A percentile compares a stretch with the other conserved stretches of the same genome.
Conservation (phyloP, 1,140 invertebrate genomes). For the Drosophila ambigua region DNA sequence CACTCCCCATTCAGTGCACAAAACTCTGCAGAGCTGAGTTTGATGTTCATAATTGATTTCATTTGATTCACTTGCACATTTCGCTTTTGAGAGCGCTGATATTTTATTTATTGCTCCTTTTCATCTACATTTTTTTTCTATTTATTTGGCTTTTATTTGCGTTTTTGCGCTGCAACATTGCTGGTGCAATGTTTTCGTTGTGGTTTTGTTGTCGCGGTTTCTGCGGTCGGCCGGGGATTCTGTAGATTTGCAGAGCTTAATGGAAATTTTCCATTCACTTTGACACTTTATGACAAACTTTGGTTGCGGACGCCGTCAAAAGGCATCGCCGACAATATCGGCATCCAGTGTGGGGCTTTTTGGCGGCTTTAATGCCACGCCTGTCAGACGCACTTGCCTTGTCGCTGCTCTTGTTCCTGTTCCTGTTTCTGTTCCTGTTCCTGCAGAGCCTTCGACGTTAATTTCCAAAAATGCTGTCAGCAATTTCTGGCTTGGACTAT, state of each 20-base stretch:
- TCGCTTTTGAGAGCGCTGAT: constrained; percentile 26
- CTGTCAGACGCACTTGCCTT: constrained; percentile 65
- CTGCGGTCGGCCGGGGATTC: constrained; percentile 59
- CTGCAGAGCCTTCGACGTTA: constrained; percentile 44
- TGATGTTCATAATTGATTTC: constrained; percentile 41
- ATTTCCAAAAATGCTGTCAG: constrained; percentile 77
- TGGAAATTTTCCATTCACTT: constrained; percentile 80
- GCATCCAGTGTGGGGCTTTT: constrained; percentile 30
- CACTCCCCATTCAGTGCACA: too few species aligned
- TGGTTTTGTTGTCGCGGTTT: constrained; percentile 52
- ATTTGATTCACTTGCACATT: constrained; percentile 4
- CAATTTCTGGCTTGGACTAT: constrained; percentile 67
- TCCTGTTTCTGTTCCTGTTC: background rate
- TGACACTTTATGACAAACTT: constrained; percentile 81
- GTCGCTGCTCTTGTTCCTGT: background rate
- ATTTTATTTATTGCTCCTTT: constrained; percentile 29
- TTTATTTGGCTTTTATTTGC: constrained; percentile 7
- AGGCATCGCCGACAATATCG: constrained; percentile 16
- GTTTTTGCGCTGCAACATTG: constrained; percentile 7
- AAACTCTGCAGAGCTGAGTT: background rate
- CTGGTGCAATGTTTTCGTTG: constrained; percentile 43
- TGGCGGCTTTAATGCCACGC: constrained; percentile 64
- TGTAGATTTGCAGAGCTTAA: constrained; percentile 73
- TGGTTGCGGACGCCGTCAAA: constrained; percentile 49
- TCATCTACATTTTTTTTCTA: constrained; percentile 4